Percentiles rank a stretch among this genome's conserved stretches.
These are phyloP conservation scores for Edolisoma coerulescens DNA, from an alignment of 2,113 vertebrate species.

Conservation along the genomic window DNA sequence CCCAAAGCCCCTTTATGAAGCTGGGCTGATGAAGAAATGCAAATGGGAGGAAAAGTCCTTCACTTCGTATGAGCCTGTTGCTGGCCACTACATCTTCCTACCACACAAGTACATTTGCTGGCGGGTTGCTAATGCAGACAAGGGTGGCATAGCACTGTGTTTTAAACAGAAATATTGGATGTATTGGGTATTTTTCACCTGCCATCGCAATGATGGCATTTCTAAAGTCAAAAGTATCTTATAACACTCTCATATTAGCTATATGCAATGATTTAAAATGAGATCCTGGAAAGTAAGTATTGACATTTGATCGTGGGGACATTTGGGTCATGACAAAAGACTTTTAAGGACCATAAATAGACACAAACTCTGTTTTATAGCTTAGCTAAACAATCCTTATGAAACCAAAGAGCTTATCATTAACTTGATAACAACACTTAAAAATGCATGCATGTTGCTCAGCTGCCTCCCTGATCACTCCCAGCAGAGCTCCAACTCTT, in stretches of 20 bases:
- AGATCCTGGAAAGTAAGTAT: neutral
- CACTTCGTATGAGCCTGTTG: neutral
- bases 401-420: neutral
- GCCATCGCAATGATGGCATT: neutral
- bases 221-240: neutral
- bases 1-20: neutral
- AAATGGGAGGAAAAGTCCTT: neutral
- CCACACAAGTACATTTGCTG: neutral
- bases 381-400: neutral
- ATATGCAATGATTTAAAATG: neutral
- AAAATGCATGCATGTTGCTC: neutral
- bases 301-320: neutral
- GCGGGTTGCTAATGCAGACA: neutral
- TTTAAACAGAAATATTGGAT: neutral
- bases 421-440: neutral
- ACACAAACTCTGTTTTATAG: neutral
- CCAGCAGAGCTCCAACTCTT: neutral
- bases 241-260: neutral
- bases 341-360: neutral
- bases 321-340: neutral
- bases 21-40: neutral
- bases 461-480: neutral
- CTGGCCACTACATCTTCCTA: neutral
- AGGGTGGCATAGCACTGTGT: neutral
- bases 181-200: neutral